phyloP scores from a whole-genome alignment of 2,888 invertebrate species.

The Diabrotica balteata region DNA sequence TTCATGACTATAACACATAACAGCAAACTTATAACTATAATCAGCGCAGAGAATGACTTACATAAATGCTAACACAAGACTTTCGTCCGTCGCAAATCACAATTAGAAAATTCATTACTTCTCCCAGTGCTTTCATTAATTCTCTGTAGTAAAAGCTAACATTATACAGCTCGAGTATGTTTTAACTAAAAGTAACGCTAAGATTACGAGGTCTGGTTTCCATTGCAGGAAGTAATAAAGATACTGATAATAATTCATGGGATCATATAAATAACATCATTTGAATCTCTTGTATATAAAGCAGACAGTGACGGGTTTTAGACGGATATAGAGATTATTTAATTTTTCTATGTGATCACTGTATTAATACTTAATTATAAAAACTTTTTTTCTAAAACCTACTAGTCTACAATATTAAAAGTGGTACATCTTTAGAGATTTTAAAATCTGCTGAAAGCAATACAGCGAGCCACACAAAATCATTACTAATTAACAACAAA shows the following conservation, averaged over 20 bases:
- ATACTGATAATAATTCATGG: conserved; percentile 25
- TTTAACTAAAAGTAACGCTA: conserved; percentile 22
- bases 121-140: conserved; percentile 13
- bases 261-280: conserved; percentile 20
- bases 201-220: conserved; percentile 39
- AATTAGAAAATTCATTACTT: conserved; percentile 16
- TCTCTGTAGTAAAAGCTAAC: conserved; percentile 7
- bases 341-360: too few relatives aligned
- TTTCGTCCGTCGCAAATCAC: conserved; percentile 17
- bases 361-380: too few relatives aligned
- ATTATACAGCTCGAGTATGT: not conserved
- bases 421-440: too few relatives aligned
- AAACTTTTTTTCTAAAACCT: too few relatives aligned
- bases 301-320: too few relatives aligned
- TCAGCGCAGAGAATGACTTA: conserved; percentile 8
- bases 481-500: too few relatives aligned
- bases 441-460: too few relatives aligned
- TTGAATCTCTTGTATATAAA: too few relatives aligned
- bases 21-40: conserved; percentile 5
- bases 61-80: conserved; percentile 8
- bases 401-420: too few relatives aligned
- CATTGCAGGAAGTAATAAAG: conserved; percentile 30
- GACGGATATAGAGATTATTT: too few relatives aligned
- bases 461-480: too few relatives aligned
- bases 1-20: not conserved